These are phyloP conservation scores for Spongilla lacustris DNA, from an alignment of 37 sponge, comb jelly and placozoan genomes.

Conservation along the genomic window DNA sequence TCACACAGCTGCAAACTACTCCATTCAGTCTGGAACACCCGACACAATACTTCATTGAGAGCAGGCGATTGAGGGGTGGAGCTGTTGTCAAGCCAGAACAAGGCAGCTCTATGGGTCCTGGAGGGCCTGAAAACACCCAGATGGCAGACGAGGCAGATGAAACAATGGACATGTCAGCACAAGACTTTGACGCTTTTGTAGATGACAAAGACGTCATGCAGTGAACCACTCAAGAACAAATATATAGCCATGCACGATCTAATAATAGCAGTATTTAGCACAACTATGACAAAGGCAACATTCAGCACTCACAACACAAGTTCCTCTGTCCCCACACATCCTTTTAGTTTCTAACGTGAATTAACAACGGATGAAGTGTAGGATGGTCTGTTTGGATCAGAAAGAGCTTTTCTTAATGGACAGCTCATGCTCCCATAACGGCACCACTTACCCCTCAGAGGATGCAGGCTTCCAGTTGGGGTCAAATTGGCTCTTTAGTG, in stretches of 20 bases:
- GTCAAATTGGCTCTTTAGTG: conserved; percentile 87
- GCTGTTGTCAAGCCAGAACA: neutral
- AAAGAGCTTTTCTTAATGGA: neutral
- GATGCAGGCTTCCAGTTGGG: conserved; percentile 36
- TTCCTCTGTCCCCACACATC: too few relatives aligned
- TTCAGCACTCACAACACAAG: too few relatives aligned
- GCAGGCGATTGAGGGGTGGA: conserved; percentile 50
- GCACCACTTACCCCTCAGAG: neutral
- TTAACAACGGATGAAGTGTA: neutral
- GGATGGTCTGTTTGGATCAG: neutral
- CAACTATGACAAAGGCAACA: too few relatives aligned
- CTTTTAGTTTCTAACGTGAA: neutral
- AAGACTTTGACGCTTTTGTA: conserved; percentile 18
- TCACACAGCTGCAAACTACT: neutral
- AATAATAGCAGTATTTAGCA: neutral
- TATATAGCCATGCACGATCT: too few relatives aligned
- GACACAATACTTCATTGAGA: conserved; percentile 86
- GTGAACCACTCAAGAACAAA: neutral
- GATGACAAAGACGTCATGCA: conserved; percentile 29
- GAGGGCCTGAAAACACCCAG: neutral
- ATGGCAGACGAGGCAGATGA: neutral
- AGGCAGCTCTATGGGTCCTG: neutral
- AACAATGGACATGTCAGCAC: conserved; percentile 32
- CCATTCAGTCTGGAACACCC: conserved; percentile 86
- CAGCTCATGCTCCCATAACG: too few relatives aligned